Evolutionary conservation across 2,797 vertebrate species (phyloP), one percentile per base, ranked within the genome.

Genomic region (Callimico goeldii): DNA sequence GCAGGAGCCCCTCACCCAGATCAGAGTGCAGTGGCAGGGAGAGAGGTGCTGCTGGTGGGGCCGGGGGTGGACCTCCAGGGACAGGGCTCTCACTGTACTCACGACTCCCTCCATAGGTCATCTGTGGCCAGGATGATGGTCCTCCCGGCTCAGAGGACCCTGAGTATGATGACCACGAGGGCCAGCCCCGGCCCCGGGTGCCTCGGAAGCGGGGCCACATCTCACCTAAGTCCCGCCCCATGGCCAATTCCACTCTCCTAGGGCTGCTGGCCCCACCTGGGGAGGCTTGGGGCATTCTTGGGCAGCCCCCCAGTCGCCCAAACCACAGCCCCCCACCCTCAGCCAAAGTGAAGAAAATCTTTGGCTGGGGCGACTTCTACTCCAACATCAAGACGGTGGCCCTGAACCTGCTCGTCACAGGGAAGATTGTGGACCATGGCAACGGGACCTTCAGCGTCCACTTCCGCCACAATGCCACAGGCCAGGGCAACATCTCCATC

Each of bases 331-430:
- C 99, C 9, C 98, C 99, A 58, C 97, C 97, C 9, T 99, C 99
- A 0, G 99, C 99, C 97, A 99, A 99, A 97, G 99, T 99, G 91
- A 99, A 99, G 98, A 99, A 99, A 97, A 99, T 99, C 99, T 99
- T 99, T 10, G 99, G 99, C 97, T 99, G 99, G 99, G 99, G 99
- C 0, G 99, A 99, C 97, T 99, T 99, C 98, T 99, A 99, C 95
- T 99, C 99, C 98, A 99, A 99, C 96, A 99, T 99, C 99, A 99
- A 99, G 98, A 99, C 99, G 0, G 99, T 99, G 86, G 99, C 99
- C 96, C 98, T 99, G 75, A 99, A 99, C 98, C 99, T 99, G 96
- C 98, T 99, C 64, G 99, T 99, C 98, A 99, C 99, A 0, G 99
- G 99, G 33, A 99, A 99, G 98, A 99, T 99, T 0, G 99, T 99